phyloP scores from a whole-genome alignment of 2,113 vertebrate species.

The Pseudorhombus dupliciocellatus region DNA sequence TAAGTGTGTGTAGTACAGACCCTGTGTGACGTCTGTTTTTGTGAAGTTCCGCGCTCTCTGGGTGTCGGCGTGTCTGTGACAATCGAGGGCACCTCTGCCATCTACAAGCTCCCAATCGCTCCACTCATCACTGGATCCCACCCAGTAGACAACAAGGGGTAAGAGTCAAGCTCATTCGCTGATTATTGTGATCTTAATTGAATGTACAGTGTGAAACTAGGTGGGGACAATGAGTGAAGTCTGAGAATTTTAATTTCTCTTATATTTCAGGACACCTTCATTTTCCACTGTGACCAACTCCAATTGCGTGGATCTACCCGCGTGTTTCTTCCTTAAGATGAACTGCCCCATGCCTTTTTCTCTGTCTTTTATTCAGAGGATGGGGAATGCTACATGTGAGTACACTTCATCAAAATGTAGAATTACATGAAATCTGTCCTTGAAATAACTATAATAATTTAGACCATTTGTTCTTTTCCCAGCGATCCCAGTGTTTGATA shows the following conservation, averaged over 20 bases:
- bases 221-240: background rate
- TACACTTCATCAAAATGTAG: background rate
- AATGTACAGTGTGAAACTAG: background rate
- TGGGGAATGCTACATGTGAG: slow-evolving; percentile 90
- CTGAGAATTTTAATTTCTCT: background rate
- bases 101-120: slow-evolving; percentile 96
- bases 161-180: slow-evolving; percentile 40
- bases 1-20: background rate
- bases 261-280: slow-evolving; percentile 85
- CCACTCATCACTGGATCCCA: slow-evolving; percentile 97
- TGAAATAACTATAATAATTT: background rate
- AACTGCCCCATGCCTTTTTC: slow-evolving; percentile 93
- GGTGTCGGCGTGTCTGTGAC: slow-evolving; percentile 93
- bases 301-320: slow-evolving; percentile 96
- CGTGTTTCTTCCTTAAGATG: slow-evolving; percentile 97
- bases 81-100: slow-evolving; percentile 89
- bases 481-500: slow-evolving; percentile 94
- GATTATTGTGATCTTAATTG: background rate
- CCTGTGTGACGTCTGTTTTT: background rate
- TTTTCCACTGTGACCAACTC: slow-evolving; percentile 94
- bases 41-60: slow-evolving; percentile 89
- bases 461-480: background rate
- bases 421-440: background rate
- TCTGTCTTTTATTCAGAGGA: slow-evolving; percentile 91
- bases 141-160: slow-evolving; percentile 97